Evolutionary conservation across 2,113 vertebrate species (phyloP), one percentile per base, ranked within the genome.

Genomic region (Cochlearius cochlearius): DNA sequence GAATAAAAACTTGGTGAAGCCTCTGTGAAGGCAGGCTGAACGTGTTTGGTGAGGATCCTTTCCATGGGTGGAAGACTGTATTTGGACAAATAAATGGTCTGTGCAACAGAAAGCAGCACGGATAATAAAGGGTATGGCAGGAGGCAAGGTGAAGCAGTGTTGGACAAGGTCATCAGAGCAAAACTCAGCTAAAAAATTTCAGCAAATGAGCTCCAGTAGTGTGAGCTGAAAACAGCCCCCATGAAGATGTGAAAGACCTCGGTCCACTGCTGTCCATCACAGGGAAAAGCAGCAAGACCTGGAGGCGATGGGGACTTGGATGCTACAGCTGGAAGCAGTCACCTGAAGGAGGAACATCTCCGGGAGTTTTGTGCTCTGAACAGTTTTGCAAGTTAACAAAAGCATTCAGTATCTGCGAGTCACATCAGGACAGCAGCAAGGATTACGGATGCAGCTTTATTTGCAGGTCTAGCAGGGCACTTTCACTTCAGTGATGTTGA

Each of bases 231-330:
- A 69, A 20, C 7, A 47, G 14, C 15, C 17, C 39, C 10, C 3
- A 2, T 11, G 36, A 38, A 47, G 32, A 21, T 34, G 11, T 43
- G 55, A 12, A 43, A 66, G 39, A 21, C 18, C 49, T 73, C 2
- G 1, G 12, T 7, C 5, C 12, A 4, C 45, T 43, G 20, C 32
- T 15, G 0, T 10, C 58, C 13, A 4, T 1, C 7, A 0, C 12
- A 23, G 64, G 50, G 50, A 77, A 68, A 41, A 50, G 21, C 43
- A 43, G 30, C 43, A 55, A 7, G 59, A 10, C 41, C 50, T 63
- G 69, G 22, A 32, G 73, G 73, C 5, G 0, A 10, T 1, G 14
- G 20, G 38, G 58, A 4, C 36, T 38, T 9, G 36, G 41, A 27
- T 4, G 39, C 22, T 56, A 13, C 64, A 62, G n/a, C 43, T 71